Evolutionary conservation across 2,888 invertebrate genomes (phyloP), one percentile per base, ranked within the genome.

Genomic region (Dyspetes luteomarginatus): DNA sequence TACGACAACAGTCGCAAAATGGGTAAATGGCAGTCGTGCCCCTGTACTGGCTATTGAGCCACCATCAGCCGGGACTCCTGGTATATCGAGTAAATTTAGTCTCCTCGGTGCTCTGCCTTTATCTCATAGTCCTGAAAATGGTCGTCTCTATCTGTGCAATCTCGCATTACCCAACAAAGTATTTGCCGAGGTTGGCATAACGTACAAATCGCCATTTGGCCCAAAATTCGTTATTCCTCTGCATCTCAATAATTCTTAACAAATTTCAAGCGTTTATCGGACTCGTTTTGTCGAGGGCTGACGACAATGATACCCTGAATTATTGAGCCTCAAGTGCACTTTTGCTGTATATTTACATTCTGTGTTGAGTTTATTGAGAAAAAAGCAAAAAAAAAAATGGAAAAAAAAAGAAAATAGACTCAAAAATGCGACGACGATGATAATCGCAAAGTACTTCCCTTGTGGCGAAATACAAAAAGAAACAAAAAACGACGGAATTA

Each of bases 131-230:
- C 90, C 93, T 78, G 93, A 93, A 86, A 94, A 95, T 88, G 96
- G 96, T 62, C 95, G 96, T 92, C 93, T 97, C 86, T 97, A 97
- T 93, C 94, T 98, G 84, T 97, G 97, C 91, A 97, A 97, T 93
- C 93, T 97, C 88, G 96, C 96, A 85, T 94, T 97, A 89, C 97
- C 98, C 28, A 93, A 94, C 84, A 94, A 94, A 90, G 94, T 97
- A 87, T 97, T 96, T 93, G 93, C 93, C 68, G 95, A 96, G 87
- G 95, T 95, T 85, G 95, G 95, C 73, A 95, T 98, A 82, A 93
- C 94, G 83, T 98, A 97, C 93, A 94, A 95, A 88, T 96, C 97
- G 84, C 98, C 98, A 4, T 98, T 97, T 88, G 96, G 96, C 71
- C 95, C 96, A 73, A 96, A 96, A 92, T 96, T 96, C 92, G 95